Evolutionary conservation across 1,140 invertebrate species (phyloP), one percentile per base, ranked within the genome.

Genomic region (Pseudomyrmex concolor): DNA sequence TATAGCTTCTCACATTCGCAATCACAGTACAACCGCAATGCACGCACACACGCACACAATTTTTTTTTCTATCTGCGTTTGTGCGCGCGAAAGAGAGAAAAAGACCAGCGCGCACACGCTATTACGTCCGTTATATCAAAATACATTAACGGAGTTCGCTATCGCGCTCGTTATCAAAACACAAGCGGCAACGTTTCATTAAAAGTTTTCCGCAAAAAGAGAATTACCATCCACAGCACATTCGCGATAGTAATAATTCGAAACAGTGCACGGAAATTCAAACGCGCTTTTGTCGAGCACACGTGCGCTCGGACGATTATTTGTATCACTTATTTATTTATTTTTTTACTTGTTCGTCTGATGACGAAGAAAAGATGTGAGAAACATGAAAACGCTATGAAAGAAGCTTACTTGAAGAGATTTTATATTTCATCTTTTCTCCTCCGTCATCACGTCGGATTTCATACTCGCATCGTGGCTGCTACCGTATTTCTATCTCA

Each of bases 131-230:
- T 80, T 80, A 34, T 34, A 80, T 80, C 76, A 80, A 80, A 80
- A 80, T 71, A 80, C 66, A 80, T 80, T 80, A 80, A 70, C 66
- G 34, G 34, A 80, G 76, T 71, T 80, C 4, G 54, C 66, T 70
- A 80, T 80, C 66, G 54, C n/a, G 76, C 66, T 70, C 51, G 66
- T 80, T 80, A 80, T 80, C 76, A 70, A 70, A 80, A 80, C 66
- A 34, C 67, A 70, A 70, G 66, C 66, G 54, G 76, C 76, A 70
- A 19, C 67, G 66, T 80, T 80, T 80, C 76, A 80, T 80, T 80
- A 80, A 80, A 80, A 80, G 76, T 70, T 80, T 34, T 34, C 66
- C 17, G 19, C 68, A 82, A 74, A 82, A 82, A 76, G 78, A 82
- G 78, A 54, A 82, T 76, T 17, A 57, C 13, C n/a, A 45, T 72